A percentile compares a stretch with the other conserved stretches of the same genome.
These are phyloP conservation scores for Gorilla gorilla DNA, from an alignment of 2,113 vertebrate genomes.

Conservation along the genomic window DNA sequence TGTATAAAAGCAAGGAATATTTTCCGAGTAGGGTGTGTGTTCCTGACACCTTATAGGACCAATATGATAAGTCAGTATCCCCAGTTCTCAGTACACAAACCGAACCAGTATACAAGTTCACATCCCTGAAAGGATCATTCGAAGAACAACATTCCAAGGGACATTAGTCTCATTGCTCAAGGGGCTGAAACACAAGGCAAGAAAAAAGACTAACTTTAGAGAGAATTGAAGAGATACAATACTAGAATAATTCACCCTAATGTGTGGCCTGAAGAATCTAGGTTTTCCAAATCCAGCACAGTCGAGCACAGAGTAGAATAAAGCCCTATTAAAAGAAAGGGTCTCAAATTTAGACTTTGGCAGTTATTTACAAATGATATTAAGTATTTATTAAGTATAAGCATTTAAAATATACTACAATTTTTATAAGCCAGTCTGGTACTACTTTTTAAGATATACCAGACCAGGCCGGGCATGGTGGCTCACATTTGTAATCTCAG, in stretches of 20 bases:
- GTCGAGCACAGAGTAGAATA: background rate
- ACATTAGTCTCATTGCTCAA: background rate
- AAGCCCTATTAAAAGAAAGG: background rate
- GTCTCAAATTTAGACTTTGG: background rate
- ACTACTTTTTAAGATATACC: too few species aligned
- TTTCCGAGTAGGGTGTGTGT: background rate
- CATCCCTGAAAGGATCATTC: background rate
- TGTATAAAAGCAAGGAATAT: background rate
- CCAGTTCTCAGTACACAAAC: background rate
- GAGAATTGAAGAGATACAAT: background rate
- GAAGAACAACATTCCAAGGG: background rate
- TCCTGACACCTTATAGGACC: background rate
- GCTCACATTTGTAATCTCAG: too few species aligned
- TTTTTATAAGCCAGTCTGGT: background rate
- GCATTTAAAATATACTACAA: background rate
- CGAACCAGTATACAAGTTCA: background rate
- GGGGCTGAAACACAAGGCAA: background rate
- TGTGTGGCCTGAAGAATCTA: background rate
- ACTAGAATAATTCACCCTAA: background rate
- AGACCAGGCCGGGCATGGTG: too few species aligned
- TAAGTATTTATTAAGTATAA: background rate
- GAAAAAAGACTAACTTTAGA: background rate
- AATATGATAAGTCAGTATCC: background rate
- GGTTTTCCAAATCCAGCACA: background rate
- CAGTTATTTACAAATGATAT: background rate